These are phyloP conservation scores for Plagodis pulveraria DNA, from an alignment of 2,888 invertebrate genomes.

Conservation along the genomic window DNA sequence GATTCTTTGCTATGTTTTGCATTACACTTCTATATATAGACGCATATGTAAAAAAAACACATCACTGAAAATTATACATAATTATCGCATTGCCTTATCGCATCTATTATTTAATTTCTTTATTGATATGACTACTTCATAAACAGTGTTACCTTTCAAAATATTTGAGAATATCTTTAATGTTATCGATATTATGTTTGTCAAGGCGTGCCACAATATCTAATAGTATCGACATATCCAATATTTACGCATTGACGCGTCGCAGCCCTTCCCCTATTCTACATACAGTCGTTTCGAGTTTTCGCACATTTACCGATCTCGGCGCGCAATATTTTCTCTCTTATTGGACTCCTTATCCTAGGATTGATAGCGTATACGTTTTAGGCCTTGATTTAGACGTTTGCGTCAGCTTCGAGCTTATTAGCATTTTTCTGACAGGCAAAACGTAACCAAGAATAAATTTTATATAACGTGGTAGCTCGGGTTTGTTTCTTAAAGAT, in stretches of 20 bases:
- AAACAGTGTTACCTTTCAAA: too few species aligned
- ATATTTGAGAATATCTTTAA: background rate
- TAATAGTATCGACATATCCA: conserved; percentile 6
- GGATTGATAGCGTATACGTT: conserved; percentile 33
- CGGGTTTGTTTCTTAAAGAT: too few species aligned
- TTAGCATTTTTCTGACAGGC: background rate
- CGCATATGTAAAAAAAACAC: too few species aligned
- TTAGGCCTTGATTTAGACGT: conserved; percentile 27
- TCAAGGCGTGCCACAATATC: conserved; percentile 27
- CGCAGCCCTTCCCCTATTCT: conserved; percentile 18
- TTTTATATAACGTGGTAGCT: too few species aligned
- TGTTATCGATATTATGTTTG: conserved; percentile 45
- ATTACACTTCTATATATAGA: too few species aligned
- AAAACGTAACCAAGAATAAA: too few species aligned
- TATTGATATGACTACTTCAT: too few species aligned
- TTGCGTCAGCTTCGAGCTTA: conserved; percentile 10
- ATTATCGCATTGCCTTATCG: too few species aligned
- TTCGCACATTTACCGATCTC: conserved; percentile 30
- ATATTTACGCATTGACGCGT: conserved; percentile 23
- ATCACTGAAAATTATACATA: too few species aligned
- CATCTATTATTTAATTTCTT: too few species aligned
- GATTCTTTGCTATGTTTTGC: too few species aligned
- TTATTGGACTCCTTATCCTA: conserved; percentile 42
- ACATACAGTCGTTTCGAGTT: conserved; percentile 36
- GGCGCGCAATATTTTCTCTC: conserved; percentile 38